Evolutionary conservation across 2,797 vertebrate species (phyloP).

Genomic region (Fratercula arctica): DNA sequence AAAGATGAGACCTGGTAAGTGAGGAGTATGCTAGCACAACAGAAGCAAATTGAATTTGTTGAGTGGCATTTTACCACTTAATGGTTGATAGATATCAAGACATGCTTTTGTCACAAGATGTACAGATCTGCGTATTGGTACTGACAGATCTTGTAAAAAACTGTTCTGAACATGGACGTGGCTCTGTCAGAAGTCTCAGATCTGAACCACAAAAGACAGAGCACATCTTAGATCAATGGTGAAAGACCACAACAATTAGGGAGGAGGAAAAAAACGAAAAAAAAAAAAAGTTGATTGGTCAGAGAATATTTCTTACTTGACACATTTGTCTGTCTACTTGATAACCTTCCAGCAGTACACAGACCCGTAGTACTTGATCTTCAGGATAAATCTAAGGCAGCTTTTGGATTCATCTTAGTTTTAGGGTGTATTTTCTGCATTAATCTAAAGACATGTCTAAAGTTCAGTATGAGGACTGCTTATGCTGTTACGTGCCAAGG

Average conservation of each 20-base stretch:
- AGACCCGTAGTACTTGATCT: accelerated
- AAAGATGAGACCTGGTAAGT: not conserved
- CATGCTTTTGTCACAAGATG: not conserved
- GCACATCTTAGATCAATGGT: not conserved
- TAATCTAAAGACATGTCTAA: not conserved
- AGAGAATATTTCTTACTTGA: not conserved
- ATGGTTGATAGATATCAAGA: not conserved
- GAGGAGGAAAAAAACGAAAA: not conserved
- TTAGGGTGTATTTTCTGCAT: not conserved
- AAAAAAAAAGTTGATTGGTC: not conserved
- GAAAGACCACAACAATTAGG: not conserved
- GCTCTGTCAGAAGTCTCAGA: not conserved
- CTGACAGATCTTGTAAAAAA: not conserved
- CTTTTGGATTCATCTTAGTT: not conserved
- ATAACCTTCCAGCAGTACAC: not conserved
- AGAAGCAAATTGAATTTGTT: not conserved
- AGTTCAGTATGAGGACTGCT: not conserved
- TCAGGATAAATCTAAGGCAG: not conserved
- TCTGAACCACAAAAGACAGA: not conserved
- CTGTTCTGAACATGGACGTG: not conserved
- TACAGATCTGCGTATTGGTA: not conserved
- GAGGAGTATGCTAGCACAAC: not conserved
- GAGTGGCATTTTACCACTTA: not conserved
- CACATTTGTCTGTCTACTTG: not conserved
- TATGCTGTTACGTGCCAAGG: accelerated